These are phyloP conservation scores for Phylloscopus trochilus DNA, from an alignment of 2,113 vertebrate species.

Conservation along the genomic window DNA sequence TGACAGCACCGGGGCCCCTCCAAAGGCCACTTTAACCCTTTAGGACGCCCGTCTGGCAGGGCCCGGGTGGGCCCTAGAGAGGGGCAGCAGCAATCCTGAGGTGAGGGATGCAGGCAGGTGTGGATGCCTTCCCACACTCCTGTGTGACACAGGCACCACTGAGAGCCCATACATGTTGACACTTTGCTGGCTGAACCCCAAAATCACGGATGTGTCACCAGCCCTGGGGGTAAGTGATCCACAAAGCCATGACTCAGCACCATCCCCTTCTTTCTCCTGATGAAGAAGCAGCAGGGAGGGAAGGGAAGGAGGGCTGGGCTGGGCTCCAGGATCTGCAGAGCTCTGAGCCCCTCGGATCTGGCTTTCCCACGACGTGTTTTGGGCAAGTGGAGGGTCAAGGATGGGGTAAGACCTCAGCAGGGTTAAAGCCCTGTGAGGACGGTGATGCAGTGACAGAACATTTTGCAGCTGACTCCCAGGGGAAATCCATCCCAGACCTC, in stretches of 20 bases:
- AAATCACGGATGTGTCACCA: neutral
- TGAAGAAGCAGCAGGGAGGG: neutral
- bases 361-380: neutral
- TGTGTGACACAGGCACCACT: accelerated
- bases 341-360: neutral
- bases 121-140: neutral
- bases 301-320: neutral
- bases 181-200: neutral
- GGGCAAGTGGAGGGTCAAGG: neutral
- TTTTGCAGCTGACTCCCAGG: neutral
- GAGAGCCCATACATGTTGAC: accelerated
- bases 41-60: neutral
- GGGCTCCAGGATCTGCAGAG: neutral
- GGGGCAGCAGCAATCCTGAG: neutral
- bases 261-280: neutral
- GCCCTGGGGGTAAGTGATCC: neutral
- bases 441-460: accelerated
- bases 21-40: neutral
- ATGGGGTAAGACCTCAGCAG: neutral
- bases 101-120: neutral
- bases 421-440: neutral
- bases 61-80: accelerated
- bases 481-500: neutral
- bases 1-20: neutral
- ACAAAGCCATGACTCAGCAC: neutral